Percentiles rank a stretch among this genome's conserved stretches.
phyloP scores from a whole-genome alignment of 2,888 invertebrate species.

The Drosophila silvestris region DNA sequence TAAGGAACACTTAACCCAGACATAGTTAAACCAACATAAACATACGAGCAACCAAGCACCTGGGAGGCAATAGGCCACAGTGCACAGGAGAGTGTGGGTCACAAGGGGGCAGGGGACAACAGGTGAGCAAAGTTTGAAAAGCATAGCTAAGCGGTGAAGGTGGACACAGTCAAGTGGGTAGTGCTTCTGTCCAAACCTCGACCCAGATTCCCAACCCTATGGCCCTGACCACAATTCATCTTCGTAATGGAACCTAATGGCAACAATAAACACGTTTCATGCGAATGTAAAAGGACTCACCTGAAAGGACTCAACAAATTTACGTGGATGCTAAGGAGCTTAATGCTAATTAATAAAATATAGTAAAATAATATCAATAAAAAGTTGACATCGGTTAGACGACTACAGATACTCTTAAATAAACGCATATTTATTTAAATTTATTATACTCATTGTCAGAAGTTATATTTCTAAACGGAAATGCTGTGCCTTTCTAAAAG shows the following conservation, averaged over 20 bases:
- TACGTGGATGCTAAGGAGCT: constrained; percentile 9
- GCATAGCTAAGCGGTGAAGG: constrained; percentile 19
- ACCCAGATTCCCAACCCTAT: constrained; percentile 16
- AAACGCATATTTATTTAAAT: background rate
- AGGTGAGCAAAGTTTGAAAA: constrained; percentile 34
- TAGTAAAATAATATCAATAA: background rate
- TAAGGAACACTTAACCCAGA: constrained; percentile 68
- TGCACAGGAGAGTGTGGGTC: background rate
- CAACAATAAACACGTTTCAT: constrained; percentile 51
- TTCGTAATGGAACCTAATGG: constrained; percentile 59
- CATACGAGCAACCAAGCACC: constrained; percentile 20
- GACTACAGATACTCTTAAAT: too few species aligned
- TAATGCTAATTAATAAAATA: constrained; percentile 30
- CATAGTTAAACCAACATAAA: constrained; percentile 54
- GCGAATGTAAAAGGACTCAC: constrained; percentile 26
- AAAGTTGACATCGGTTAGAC: background rate
- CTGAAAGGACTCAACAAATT: constrained; percentile 10
- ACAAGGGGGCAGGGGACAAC: background rate
- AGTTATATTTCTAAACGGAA: background rate
- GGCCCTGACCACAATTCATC: constrained; percentile 54
- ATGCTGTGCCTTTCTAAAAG: background rate
- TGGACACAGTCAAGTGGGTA: background rate
- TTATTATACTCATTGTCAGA: background rate
- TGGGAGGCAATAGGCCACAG: background rate
- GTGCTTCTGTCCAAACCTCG: constrained; percentile 10